Conservation (phyloP, 2,797 vertebrate species). For the Rousettus madagascariensis region DNA sequence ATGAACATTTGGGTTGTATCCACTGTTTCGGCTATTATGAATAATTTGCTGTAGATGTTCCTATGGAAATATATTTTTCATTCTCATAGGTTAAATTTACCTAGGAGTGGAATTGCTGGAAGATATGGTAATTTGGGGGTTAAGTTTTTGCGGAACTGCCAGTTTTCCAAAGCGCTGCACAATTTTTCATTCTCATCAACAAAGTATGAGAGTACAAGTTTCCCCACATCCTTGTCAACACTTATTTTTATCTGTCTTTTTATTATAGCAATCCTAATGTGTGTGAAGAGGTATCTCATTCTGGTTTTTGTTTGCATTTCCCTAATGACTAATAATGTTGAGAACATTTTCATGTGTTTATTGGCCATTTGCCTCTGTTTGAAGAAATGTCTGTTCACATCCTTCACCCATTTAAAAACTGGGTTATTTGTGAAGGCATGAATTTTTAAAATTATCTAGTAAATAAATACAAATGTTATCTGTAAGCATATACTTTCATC, state of each 20-base stretch:
- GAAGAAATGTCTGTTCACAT: neutral
- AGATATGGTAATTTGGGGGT: neutral
- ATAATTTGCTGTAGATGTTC: neutral
- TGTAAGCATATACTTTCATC: neutral
- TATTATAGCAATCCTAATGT: neutral
- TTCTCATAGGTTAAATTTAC: neutral
- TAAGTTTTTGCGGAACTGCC: neutral
- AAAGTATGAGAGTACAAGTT: neutral
- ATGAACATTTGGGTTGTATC: neutral
- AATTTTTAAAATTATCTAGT: conserved; percentile 35
- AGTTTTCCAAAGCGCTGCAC: neutral
- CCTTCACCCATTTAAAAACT: neutral
- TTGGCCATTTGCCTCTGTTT: neutral
- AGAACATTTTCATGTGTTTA: neutral
- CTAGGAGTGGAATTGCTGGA: neutral
- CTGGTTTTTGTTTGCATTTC: conserved; percentile 41
- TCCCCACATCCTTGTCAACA: neutral
- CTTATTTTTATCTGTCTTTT: neutral
- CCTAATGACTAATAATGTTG: neutral
- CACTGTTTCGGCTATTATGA: neutral
- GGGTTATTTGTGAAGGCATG: neutral
- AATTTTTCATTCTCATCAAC: neutral
- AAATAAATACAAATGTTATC: conserved; percentile 12
- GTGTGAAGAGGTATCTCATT: neutral
- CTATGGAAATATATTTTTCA: conserved; percentile 18